A percentile compares a stretch with the other conserved stretches of the same genome.
Conservation (phyloP, 2,113 vertebrate species). For the Xyrauchen texanus region DNA sequence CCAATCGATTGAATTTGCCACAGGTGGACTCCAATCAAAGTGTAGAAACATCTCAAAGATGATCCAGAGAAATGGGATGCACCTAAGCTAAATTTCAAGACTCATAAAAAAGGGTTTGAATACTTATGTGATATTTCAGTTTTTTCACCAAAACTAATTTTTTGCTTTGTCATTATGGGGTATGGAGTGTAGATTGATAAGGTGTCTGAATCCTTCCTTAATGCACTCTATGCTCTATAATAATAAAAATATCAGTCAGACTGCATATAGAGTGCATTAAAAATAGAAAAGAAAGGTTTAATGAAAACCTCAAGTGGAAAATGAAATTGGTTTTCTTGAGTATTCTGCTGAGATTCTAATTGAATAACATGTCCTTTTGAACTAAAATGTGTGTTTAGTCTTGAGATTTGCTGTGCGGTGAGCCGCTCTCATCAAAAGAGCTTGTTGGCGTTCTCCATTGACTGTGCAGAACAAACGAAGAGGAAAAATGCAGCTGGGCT, state of each 20-base stretch:
- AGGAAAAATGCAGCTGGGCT: conserved; percentile 7
- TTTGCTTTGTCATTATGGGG: too few species aligned
- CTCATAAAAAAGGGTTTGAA: too few species aligned
- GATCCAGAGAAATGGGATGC: too few species aligned
- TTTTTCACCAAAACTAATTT: too few species aligned
- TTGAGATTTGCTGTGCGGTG: not conserved
- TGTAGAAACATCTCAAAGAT: too few species aligned
- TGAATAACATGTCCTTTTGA: conserved; percentile 26
- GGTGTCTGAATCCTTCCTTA: too few species aligned
- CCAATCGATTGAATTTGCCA: too few species aligned
- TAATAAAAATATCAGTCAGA: not conserved
- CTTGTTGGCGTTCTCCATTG: conserved; percentile 1
- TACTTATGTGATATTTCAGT: too few species aligned
- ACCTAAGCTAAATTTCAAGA: too few species aligned
- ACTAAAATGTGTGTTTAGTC: conserved; percentile 30
- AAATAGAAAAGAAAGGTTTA: not conserved
- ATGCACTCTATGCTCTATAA: not conserved
- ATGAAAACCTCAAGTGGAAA: not conserved
- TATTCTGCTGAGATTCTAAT: conserved; percentile 25
- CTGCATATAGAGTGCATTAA: not conserved
- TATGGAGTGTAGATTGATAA: too few species aligned
- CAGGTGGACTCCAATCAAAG: too few species aligned
- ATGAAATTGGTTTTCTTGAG: conserved; percentile 4
- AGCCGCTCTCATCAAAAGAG: conserved; percentile 13
- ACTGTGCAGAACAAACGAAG: not conserved